Evolutionary conservation across 2,888 invertebrate species (phyloP), one percentile per base, ranked within the genome.

Genomic region (Phyllotreta cruciferae): DNA sequence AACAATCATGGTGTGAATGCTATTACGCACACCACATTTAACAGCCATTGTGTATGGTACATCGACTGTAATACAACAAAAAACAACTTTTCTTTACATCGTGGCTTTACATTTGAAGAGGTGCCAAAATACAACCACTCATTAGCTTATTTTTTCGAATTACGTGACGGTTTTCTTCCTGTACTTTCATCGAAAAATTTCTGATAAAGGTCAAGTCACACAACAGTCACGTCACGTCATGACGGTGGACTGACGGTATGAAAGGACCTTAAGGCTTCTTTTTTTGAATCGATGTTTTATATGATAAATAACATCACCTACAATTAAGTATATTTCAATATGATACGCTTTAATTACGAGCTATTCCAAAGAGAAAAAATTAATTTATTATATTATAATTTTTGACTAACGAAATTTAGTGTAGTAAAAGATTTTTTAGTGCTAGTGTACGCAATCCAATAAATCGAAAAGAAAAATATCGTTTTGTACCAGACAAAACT

Each of bases 21-120:
- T 24, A 42, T 56, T 44, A 11, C 9, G 35, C 53, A 66, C 54
- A 60, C 66, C 71, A 66, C 71, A 71, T 68, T 70, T 74, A 75
- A 79, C 79, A 78, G 79, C 78, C 79, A 78, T 75, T 78, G 79
- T 76, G 79, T 78, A 79, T 76, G 79, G 78, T 80, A 80, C 78
- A 79, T 78, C 77, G 75, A 64, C 57, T 54, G 47, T 61, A 44
- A 53, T 50, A 64, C 49, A 61, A 64, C 53, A 61, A 61, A 62
- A 64, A 58, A 58, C 37, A 53, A 44, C 49, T 35, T 60, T 60
- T 52, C 39, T 10, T 52, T 36, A 52, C 42, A 37, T 60, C 50
- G 42, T 60, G 35, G 58, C 50, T 58, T 58, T 58, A 50, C 58
- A 58, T 58, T 58, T 60, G 44, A 52, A 11, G 42, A 60, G 37